Evolutionary conservation across 2,797 vertebrate genomes (phyloP).

Genomic region (Liparis tanakae): DNA sequence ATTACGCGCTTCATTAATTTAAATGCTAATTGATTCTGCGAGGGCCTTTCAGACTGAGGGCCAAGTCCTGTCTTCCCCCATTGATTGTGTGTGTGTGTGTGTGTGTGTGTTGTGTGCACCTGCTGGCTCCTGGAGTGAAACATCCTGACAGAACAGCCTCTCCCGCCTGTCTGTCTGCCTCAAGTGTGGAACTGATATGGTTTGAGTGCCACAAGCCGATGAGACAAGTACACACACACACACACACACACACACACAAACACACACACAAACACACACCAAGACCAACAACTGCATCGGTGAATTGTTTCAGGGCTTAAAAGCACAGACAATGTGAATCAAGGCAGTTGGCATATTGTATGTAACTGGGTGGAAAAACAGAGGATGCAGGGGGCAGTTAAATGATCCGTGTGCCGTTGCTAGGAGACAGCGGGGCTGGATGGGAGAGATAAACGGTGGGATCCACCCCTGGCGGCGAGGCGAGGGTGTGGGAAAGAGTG

Average conservation of each 20-base stretch:
- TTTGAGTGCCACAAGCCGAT: slow-evolving; percentile 58
- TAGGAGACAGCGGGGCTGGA: slow-evolving; percentile 92
- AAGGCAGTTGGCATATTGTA: slow-evolving; percentile 52
- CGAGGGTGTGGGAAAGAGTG: slow-evolving; percentile 57
- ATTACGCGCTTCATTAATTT: slow-evolving; percentile 83
- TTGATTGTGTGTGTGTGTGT: slow-evolving; percentile 46
- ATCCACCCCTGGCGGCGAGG: slow-evolving; percentile 83
- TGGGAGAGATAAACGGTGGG: slow-evolving; percentile 91
- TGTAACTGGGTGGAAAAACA: slow-evolving; percentile 53
- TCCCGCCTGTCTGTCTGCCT: slow-evolving; percentile 73
- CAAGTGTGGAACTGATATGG: slow-evolving; percentile 70
- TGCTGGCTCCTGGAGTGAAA: slow-evolving; percentile 69
- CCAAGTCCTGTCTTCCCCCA: slow-evolving; percentile 62
- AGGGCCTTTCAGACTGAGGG: slow-evolving; percentile 72
- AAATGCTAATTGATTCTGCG: slow-evolving; percentile 84
- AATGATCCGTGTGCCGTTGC: slow-evolving; percentile 89
- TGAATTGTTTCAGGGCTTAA: slow-evolving; percentile 28
- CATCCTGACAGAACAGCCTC: slow-evolving; percentile 70
- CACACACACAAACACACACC: background rate
- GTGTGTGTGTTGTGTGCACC: slow-evolving; percentile 59
- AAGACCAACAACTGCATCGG: slow-evolving; percentile 9
- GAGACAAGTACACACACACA: slow-evolving; percentile 33
- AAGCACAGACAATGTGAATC: slow-evolving; percentile 49
- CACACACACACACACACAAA: background rate
- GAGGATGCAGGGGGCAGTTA: slow-evolving; percentile 75